Base-by-base conservation (phyloP, 2,113 vertebrate genomes). In the Cnemophilus loriae region DNA sequence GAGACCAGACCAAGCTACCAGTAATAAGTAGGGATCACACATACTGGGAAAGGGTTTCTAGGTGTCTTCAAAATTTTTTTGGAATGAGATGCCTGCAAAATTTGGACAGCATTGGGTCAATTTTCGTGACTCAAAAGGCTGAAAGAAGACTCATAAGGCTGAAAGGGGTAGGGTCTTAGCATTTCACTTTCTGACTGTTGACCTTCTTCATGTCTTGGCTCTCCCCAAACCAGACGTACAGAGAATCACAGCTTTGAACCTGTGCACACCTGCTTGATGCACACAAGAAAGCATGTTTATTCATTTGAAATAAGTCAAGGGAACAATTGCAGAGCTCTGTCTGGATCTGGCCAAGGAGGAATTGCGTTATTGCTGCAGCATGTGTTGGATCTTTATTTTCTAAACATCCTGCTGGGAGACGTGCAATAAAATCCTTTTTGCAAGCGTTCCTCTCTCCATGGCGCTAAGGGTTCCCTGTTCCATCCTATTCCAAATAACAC, bases 311-410 rank as follows among this genome's bases (percentile, higher is more conserved):
- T 93, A 96, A 97, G 55, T 91, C 61, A 91, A 37, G 77, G 57
- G 83, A 96, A 77, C 9, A 68, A 91, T 91, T 97, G 46, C 68
- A 71, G 37, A 89, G 50, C 81, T 79, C 73, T 89, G 87, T 9
- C 81, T 96, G 89, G 52, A 74, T 95, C 83, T 97, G 84, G 92
- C 84, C 65, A 30, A 85, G 89, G 95, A 96, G 74, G 60, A 96
- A 90, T 78, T 77, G 67, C 76, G 96, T 97, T 90, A 94, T 97
- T 96, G 69, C 89, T 97, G 75, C 65, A 96, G 67, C 52, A 90
- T 97, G 90, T 90, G 93, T 69, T 92, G 55, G 70, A 79, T 84
- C 76, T 97, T 97, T 97, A 76, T 95, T 94, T 94, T 88, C 89
- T 82, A 89, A 95, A 93, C 47, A 63, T 90, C 94, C 84, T 93